A percentile compares a stretch with the other conserved stretches of the same genome.
Evolutionary conservation across 2,888 invertebrate species (phyloP).

Genomic region (Drosophila diplacantha): DNA sequence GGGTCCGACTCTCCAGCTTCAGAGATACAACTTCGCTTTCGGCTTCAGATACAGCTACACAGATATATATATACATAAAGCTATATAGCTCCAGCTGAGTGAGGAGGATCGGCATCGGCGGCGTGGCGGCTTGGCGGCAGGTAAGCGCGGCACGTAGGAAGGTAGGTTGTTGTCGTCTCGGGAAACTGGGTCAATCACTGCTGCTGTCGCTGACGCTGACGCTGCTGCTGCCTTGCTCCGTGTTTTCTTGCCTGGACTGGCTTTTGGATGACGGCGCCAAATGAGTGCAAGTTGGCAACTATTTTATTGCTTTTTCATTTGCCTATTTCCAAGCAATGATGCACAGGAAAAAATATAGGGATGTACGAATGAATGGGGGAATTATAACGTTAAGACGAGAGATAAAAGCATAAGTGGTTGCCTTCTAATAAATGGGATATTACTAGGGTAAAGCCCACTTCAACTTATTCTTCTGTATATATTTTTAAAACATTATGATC

Average conservation of each 20-base stretch:
- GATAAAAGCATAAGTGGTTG: too few species aligned
- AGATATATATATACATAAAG: not conserved
- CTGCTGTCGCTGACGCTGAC: constrained; percentile 10
- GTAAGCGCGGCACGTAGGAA: constrained; percentile 40
- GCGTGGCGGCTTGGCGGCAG: constrained; percentile 21
- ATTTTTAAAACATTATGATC: not conserved
- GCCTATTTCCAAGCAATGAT: constrained; percentile 47
- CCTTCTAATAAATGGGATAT: too few species aligned
- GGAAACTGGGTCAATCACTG: constrained; percentile 77
- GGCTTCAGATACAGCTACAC: constrained; percentile 15
- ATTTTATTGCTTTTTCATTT: constrained; percentile 61
- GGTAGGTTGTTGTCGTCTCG: constrained; percentile 73
- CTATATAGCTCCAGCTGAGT: constrained; percentile 23
- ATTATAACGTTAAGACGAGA: not conserved
- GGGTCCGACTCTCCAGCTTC: constrained; percentile 25
- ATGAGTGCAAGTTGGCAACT: constrained; percentile 64
- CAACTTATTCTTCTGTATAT: not conserved
- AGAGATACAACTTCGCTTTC: constrained; percentile 31
- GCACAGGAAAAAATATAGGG: constrained; percentile 20
- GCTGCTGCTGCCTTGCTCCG: constrained; percentile 58
- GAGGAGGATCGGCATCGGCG: constrained; percentile 25
- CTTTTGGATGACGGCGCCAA: constrained; percentile 58
- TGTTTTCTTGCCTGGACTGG: constrained; percentile 64
- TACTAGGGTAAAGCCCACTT: too few species aligned
- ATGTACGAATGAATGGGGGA: not conserved